A percentile compares a stretch with the other conserved stretches of the same genome.
Evolutionary conservation across 2,797 vertebrate species (phyloP).

Genomic region (Uromys caudimaculatus): DNA sequence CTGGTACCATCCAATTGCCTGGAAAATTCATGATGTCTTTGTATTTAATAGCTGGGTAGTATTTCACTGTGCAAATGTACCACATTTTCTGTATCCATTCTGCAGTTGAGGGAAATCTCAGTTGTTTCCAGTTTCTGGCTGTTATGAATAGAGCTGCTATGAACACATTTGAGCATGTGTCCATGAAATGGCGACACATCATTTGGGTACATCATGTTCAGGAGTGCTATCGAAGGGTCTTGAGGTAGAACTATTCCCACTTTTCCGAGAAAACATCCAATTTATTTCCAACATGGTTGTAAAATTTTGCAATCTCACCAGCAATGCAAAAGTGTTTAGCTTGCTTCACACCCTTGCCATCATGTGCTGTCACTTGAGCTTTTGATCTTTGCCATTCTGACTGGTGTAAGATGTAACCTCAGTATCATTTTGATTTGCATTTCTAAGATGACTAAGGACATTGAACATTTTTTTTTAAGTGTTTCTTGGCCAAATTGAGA

Average conservation of each 20-base stretch:
- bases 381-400: no score
- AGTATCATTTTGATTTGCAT: no score
- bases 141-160: no score
- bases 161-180: no score
- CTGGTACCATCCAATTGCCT: background rate
- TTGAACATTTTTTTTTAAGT: no score
- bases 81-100: background rate
- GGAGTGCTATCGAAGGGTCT: background rate
- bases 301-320: background rate
- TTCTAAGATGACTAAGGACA: no score
- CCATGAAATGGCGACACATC: background rate
- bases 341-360: no score
- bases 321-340: background rate
- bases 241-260: background rate
- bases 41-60: background rate
- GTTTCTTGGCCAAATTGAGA: no score
- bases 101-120: background rate
- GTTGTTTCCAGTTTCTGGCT: no score
- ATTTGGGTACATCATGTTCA: background rate
- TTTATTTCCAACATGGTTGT: no score
- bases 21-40: background rate
- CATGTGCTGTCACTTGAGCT: no score
- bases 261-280: background rate
- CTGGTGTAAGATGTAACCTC: no score
- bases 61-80: background rate